A percentile compares a stretch with the other conserved stretches of the same genome.
phyloP scores from a whole-genome alignment of 1,140 invertebrate genomes.

The Neodiprion lecontei region DNA sequence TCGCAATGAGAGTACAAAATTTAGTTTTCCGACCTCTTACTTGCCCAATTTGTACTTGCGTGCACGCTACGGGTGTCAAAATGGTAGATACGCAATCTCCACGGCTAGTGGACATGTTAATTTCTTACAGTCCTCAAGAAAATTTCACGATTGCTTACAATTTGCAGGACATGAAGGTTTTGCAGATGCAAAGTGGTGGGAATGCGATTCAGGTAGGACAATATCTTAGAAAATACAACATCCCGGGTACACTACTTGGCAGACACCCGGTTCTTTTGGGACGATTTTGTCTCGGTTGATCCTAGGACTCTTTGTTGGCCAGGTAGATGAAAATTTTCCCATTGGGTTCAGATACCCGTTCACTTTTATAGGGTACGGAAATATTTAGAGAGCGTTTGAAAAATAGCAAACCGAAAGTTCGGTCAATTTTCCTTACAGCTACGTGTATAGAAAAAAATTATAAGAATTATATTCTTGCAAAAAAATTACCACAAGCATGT shows the following conservation, averaged over 20 bases:
- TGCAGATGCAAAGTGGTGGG: neutral
- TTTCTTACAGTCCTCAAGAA: neutral
- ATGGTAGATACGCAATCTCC: neutral
- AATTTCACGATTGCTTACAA: neutral
- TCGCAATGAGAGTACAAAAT: neutral
- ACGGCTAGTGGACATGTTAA: neutral
- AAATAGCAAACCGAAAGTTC: neutral
- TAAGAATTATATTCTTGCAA: no score
- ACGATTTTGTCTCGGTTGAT: neutral
- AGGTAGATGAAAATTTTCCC: neutral
- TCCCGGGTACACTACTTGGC: neutral
- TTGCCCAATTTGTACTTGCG: neutral
- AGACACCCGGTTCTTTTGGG: neutral
- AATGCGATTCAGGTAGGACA: neutral
- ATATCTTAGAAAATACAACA: neutral
- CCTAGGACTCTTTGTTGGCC: constrained; percentile 2
- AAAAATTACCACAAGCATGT: no score
- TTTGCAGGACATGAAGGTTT: neutral
- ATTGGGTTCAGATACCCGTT: neutral
- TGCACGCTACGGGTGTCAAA: neutral
- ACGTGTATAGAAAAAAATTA: neutral
- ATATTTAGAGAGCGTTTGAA: no score
- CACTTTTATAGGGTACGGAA: neutral
- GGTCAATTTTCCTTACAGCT: neutral
- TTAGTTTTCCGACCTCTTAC: neutral